Evolutionary conservation across 2,888 invertebrate genomes (phyloP), one percentile per base, ranked within the genome.

Genomic region (Nudaria mundana): DNA sequence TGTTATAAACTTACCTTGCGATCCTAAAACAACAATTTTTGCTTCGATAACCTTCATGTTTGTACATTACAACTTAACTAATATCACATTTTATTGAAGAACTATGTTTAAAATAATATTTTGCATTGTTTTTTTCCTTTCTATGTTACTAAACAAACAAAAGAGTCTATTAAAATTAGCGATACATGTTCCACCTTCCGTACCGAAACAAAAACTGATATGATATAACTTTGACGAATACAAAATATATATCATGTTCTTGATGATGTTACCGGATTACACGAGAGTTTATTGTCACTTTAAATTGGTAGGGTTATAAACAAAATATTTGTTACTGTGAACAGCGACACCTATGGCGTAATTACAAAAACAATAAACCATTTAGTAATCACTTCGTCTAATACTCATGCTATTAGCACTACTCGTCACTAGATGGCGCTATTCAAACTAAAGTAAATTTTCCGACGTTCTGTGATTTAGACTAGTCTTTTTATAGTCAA

Each of bases 1-100:
- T 14, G 6, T 5, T 11, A 18, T 10, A 33, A 31, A 63, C 75
- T 89, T 90, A 95, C 94, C 94, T 92, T 94, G 93, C 35, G 94
- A 91, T 38, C 97, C 97, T 43, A 97, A 89, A 52, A 96, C 93
- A 34, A 97, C 96, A 35, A 96, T 93, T 91, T 97, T 97, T 44
- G 94, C 96, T 76, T 94, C 93, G 52, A 95, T 90, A 48, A 92
- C 92, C 77, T 92, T 93, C 95, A 95, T 95, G n/a, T 73, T 72
- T 79, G 41, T 30, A 59, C 48, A 59, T 48, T 49, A 54, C 50
- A 35, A 23, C 10, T 37, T 48, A 43, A 45, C 34, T 41, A 46
- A 46, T 41, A 29, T 14, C 34, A 34, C 25, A 25, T 12, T 5
- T 16, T 30, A 32, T 8, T 35, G 11, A 11, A 46, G 23, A 29